phyloP scores from a whole-genome alignment of 2,797 vertebrate genomes.

The Alca torda region DNA sequence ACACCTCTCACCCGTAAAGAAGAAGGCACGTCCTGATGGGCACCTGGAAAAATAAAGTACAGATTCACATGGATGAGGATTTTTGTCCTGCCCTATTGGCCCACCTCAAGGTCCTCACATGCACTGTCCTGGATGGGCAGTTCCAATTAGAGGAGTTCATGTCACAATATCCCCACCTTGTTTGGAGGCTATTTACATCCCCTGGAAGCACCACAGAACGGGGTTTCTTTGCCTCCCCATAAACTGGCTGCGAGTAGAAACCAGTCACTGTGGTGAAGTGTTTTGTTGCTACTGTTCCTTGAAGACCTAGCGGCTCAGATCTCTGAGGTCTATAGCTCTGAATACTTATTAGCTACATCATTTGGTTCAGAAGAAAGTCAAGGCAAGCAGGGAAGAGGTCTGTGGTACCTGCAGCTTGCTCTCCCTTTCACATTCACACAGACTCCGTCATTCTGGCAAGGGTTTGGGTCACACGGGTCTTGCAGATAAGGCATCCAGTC shows the following conservation, averaged over 20 bases:
- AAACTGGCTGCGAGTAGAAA: not conserved
- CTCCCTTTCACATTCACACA: slow-evolving; percentile 79
- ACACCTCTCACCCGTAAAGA: slow-evolving; percentile 81
- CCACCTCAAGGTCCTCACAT: not conserved
- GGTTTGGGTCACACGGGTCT: slow-evolving; percentile 80
- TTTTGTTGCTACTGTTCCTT: not conserved
- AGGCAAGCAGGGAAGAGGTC: not conserved
- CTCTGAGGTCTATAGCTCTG: not conserved
- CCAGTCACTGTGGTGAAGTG: not conserved
- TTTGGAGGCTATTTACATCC: not conserved
- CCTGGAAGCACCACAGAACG: not conserved
- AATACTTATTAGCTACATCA: not conserved
- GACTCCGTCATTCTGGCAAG: slow-evolving; percentile 84
- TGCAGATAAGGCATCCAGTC: slow-evolving; percentile 19
- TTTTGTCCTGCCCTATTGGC: not conserved
- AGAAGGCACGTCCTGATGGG: slow-evolving; percentile 75
- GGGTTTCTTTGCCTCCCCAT: not conserved
- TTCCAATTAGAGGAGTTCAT: not conserved
- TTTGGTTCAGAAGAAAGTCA: not conserved
- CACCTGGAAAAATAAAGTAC: slow-evolving; percentile 76
- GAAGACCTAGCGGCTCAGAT: not conserved
- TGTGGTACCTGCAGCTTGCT: slow-evolving; percentile 84
- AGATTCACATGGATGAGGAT: not conserved
- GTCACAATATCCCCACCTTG: not conserved
- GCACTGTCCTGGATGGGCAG: not conserved